Evolutionary conservation across 64 coral and sea anemone species (phyloP), one percentile per base, ranked within the genome.

Genomic region (Pachyseris speciosa): DNA sequence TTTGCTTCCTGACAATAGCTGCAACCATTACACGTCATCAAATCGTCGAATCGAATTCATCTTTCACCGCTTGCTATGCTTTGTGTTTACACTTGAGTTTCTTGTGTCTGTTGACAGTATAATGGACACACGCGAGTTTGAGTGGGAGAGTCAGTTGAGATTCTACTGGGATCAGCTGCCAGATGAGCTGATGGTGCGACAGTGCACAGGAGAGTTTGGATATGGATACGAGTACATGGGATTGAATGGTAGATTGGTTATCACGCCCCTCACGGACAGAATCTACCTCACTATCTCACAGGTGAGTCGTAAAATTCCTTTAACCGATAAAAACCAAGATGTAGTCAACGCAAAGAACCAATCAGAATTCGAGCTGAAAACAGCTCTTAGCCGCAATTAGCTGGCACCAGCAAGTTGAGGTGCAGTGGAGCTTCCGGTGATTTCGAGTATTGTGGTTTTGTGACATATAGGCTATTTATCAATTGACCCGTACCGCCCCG

Each of bases 141-240:
- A 98, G 44, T 98, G 96, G 96, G 96, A 98, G 60, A 98, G 96
- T 44, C 96, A 98, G 78, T 53, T 98, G 28, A 74, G 96, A 31
- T 98, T 98, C 19, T 98, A 98, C 42, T 98, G 96, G 96, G 96
- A 98, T 38, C 96, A 94, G 63, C 44, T 29, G 3, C 96, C 93
- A 16, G 96, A 98, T 28, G 93, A 98, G 71, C 41, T 98, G 68
- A 98, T 94, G 90, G 90, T 98, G 11, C 80, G 93, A 38, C 96
- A 98, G 55, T 98, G 96, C 68, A 95, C 96, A 1, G 96, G 96
- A 32, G 86, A 91, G 72, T 98, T 98, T 85, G 96, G 96, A n/a
- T 98, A 98, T 79, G 96, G 96, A 24, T 98, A 98, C 40, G 96
- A 98, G 74, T 98, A 98, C 79, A 98, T 98, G 96, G 96, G 96